These are phyloP conservation scores for Willisornis vidua DNA, from an alignment of 2,113 vertebrate species.

Conservation along the genomic window DNA sequence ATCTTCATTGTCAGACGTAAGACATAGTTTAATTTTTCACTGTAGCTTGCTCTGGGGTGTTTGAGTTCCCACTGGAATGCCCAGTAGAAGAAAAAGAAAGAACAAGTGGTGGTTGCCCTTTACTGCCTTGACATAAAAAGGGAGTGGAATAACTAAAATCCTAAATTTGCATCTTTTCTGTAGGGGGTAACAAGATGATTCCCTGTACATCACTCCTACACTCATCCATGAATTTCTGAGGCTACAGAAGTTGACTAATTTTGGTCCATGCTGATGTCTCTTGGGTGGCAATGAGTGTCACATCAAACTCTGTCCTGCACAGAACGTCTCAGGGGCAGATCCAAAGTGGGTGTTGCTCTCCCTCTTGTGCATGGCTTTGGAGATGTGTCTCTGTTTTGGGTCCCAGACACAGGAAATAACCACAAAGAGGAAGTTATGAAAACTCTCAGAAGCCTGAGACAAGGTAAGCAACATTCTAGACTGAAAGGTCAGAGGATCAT, in stretches of 20 bases:
- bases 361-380: not conserved
- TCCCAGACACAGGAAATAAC: not conserved
- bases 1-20: not conserved
- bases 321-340: not conserved
- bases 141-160: not conserved
- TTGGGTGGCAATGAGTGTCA: not conserved
- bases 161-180: not conserved
- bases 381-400: not conserved
- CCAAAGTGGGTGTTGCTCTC: not conserved
- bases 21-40: not conserved
- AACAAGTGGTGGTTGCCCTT: not conserved
- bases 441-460: not conserved
- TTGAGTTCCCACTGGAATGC: not conserved
- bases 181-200: not conserved
- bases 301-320: not conserved
- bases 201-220: not conserved
- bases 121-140: not conserved
- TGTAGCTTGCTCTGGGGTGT: not conserved
- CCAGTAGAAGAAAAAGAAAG: not conserved
- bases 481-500: not conserved
- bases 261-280: not conserved
- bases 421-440: not conserved
- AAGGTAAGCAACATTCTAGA: not conserved
- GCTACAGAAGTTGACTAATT: not conserved
- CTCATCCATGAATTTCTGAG: not conserved